Conservation (phyloP, 2,888 invertebrate genomes). For the Ceraclea dissimilis region DNA sequence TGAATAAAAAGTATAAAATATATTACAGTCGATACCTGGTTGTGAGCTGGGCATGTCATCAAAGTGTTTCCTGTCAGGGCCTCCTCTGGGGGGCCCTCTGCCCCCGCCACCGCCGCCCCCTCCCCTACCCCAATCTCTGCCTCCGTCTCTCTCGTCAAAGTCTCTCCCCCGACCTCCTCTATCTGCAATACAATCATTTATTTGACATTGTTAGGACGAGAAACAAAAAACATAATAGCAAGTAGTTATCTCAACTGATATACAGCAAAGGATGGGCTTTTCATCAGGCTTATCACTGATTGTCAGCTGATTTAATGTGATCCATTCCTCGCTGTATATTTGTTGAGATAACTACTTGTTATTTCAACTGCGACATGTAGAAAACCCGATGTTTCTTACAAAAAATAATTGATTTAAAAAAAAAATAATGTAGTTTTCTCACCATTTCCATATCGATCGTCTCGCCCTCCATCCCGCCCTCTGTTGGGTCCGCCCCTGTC, state of each 20-base stretch:
- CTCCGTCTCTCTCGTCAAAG: conserved; percentile 30
- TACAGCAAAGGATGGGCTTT: too few species aligned
- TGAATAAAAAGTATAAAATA: too few species aligned
- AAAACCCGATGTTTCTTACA: too few species aligned
- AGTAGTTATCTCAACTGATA: too few species aligned
- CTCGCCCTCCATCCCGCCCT: conserved; percentile 40
- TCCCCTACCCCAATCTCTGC: conserved; percentile 28
- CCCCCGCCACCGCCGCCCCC: conserved; percentile 29
- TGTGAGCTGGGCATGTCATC: conserved; percentile 23
- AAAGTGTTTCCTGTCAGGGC: conserved; percentile 22
- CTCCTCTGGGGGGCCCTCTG: conserved; percentile 31
- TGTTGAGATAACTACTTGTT: too few species aligned
- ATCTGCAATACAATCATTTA: conserved; percentile 28
- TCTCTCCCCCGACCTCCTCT: conserved; percentile 33
- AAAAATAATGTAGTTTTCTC: background rate
- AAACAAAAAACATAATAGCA: background rate
- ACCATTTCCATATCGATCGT: conserved; percentile 21
- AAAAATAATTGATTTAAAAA: background rate
- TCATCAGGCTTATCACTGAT: too few species aligned
- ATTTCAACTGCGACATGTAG: too few species aligned
- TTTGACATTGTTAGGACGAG: background rate
- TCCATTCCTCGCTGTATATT: too few species aligned
- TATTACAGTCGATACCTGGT: too few species aligned
- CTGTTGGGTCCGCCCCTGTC: conserved; percentile 29
- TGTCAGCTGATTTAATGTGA: too few species aligned